Evolutionary conservation across 2,113 vertebrate genomes (phyloP).

Genomic region (Plecturocebus donacophilus): DNA sequence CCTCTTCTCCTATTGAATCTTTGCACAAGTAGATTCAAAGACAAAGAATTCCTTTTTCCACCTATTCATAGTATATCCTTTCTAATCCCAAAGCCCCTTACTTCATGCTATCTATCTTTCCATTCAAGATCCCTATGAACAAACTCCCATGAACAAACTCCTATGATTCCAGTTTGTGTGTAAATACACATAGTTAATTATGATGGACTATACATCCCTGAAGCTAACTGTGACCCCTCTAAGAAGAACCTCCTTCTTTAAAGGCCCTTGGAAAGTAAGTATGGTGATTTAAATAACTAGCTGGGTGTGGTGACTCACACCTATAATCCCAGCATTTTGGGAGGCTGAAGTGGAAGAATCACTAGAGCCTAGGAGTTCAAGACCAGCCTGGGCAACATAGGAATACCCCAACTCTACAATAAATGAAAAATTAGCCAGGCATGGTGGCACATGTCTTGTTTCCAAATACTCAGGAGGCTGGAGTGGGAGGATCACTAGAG

Average conservation of each 20-base stretch:
- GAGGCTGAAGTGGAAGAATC: too few species aligned
- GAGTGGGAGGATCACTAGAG: too few species aligned
- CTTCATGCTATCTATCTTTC: neutral
- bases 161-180: neutral
- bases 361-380: too few species aligned
- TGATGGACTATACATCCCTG: neutral
- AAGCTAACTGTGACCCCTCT: neutral
- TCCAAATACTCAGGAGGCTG: too few species aligned
- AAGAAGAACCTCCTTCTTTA: slow-evolving; percentile 15
- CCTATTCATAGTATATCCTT: neutral
- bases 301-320: too few species aligned
- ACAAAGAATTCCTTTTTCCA: neutral
- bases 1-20: neutral
- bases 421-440: too few species aligned
- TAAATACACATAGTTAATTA: neutral
- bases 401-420: too few species aligned
- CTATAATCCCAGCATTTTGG: too few species aligned
- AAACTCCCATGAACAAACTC: neutral
- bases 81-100: neutral
- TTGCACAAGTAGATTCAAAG: neutral
- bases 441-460: too few species aligned
- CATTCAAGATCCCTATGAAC: neutral
- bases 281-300: slow-evolving; percentile 18
- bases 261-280: neutral
- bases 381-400: too few species aligned